Base-by-base conservation (phyloP, 2,797 vertebrate species). In the Craterocephalus amniculus region DNA sequence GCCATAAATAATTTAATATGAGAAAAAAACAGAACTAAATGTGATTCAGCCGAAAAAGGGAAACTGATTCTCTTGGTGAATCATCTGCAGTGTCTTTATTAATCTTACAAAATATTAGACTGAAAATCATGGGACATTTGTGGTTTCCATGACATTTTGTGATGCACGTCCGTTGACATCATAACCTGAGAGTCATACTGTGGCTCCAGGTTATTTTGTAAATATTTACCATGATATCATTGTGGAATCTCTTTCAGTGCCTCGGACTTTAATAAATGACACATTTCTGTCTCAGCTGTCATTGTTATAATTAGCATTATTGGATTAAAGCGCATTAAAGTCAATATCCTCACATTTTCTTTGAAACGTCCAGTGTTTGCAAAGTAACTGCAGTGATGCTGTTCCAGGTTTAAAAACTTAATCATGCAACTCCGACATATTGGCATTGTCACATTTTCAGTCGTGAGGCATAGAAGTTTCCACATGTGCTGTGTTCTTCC, bases 101-200 rank as follows among this genome's bases (percentile, higher is more conserved):
- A n/a, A n/a, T n/a, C n/a, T n/a, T n/a, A 43, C 34, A 9, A 67
- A 63, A 57, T 38, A 48, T 66, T 16, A 29, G 16, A 66, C 5
- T 20, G 22, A 55, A 34, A 1, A n/a, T 58, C 26, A 4, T 26
- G 3, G 35, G 34, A 70, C 31, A 16, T 43, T 29, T 52, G 32
- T 32, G 65, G 57, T 70, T 71, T 77, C 7, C 16, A 22, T 72
- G 43, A 26, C n/a, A 7, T 57, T 26, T 26, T 38, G 27, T 68
- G 22, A 79, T 2, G 20, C 52, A 13, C 13, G 13, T 26, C 24
- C 36, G 24, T 49, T 63, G 18, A 59, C 10, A 26, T 79, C 61
- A 62, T 32, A 7, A 51, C 24, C 27, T 27, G 4, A 51, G n/a
- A 68, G 63, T 83, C 62, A 65, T 20, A 22, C 34, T 31, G 29